These are phyloP conservation scores for Halcyon chelicuti DNA, from an alignment of 2,797 vertebrate species.

Conservation along the genomic window DNA sequence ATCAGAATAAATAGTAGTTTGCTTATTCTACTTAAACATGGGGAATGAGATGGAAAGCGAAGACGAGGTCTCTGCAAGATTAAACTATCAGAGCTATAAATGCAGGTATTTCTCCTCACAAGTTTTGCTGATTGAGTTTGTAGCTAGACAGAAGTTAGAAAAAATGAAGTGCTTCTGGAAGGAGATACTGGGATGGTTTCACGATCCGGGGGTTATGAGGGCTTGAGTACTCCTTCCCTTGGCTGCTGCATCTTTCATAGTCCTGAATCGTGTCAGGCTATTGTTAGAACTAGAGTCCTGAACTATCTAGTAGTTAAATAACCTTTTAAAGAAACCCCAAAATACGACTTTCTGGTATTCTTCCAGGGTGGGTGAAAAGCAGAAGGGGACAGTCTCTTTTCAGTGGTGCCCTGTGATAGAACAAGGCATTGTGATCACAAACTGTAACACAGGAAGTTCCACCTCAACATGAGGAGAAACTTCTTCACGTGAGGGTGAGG, in stretches of 20 bases:
- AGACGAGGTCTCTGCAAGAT: not conserved
- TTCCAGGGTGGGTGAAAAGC: too few relatives aligned
- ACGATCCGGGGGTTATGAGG: not conserved
- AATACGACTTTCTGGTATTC: not conserved
- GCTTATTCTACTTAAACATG: not conserved
- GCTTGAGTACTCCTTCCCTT: not conserved
- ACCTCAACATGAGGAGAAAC: too few relatives aligned
- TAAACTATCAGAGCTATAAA: not conserved
- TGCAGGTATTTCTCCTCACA: not conserved
- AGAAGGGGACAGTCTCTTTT: too few relatives aligned
- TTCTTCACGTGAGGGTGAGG: too few relatives aligned
- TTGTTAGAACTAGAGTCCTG: not conserved
- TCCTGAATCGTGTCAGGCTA: not conserved
- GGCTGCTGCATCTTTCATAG: not conserved
- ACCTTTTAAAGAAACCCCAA: not conserved
- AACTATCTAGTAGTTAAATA: not conserved
- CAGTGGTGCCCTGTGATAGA: too few relatives aligned
- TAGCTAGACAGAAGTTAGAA: not conserved
- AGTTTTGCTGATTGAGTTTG: not conserved
- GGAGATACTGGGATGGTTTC: not conserved
- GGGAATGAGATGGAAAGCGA: not conserved
- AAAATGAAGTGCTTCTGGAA: not conserved
- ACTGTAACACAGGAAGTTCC: too few relatives aligned
- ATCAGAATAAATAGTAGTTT: not conserved
- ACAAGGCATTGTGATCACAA: too few relatives aligned